Conservation (phyloP, 2,113 vertebrate species). For the Hemicordylus capensis region DNA sequence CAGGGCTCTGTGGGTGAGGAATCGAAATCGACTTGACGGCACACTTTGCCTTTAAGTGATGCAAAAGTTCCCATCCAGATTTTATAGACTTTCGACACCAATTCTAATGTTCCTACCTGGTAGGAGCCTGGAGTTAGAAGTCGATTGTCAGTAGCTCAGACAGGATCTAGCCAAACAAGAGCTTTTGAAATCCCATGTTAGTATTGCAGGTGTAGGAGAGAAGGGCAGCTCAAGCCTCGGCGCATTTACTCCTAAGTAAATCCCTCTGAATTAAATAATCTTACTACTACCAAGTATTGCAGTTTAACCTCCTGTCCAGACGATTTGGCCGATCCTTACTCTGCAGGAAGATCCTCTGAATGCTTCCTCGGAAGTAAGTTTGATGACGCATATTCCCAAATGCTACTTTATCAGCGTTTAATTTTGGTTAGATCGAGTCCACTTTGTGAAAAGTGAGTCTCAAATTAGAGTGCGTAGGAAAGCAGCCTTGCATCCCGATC, state of each 20-base stretch:
- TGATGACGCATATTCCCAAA: background rate
- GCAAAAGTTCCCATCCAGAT: background rate
- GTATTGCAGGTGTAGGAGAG: background rate
- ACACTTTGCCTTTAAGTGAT: background rate
- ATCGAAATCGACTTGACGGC: too few relatives aligned
- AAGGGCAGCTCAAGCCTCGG: background rate
- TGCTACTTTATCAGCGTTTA: background rate
- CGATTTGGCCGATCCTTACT: background rate
- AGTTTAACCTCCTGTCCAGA: background rate
- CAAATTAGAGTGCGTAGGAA: background rate
- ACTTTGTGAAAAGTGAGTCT: background rate
- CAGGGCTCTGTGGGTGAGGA: too few relatives aligned
- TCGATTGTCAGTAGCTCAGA: too few relatives aligned
- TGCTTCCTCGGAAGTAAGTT: background rate
- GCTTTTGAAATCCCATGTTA: background rate
- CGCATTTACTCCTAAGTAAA: background rate
- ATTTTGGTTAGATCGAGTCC: background rate
- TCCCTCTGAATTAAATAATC: background rate
- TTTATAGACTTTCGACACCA: background rate
- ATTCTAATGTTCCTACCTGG: background rate
- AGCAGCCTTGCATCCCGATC: too few relatives aligned
- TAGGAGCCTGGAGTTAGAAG: background rate
- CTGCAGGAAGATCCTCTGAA: background rate
- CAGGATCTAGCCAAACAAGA: background rate
- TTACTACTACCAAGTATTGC: background rate